These are phyloP conservation scores for Cyphomyrus plagiostoma DNA, from an alignment of 2,113 vertebrate genomes.

Conservation along the genomic window DNA sequence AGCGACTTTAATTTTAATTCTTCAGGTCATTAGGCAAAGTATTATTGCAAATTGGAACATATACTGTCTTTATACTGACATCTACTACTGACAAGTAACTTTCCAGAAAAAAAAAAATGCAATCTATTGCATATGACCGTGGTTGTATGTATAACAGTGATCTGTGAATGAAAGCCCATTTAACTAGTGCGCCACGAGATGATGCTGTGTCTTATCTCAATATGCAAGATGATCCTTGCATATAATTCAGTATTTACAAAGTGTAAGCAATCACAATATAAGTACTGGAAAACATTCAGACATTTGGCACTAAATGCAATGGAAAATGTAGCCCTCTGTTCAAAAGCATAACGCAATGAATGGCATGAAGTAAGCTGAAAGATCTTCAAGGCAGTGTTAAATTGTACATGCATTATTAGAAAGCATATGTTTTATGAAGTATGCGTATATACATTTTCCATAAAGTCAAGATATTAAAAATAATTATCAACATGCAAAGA, in stretches of 20 bases:
- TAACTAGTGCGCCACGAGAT: constrained; percentile 27
- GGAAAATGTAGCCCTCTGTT: not conserved
- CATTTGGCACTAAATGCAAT: not conserved
- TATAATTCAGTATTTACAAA: constrained; percentile 33
- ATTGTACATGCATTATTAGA: not conserved
- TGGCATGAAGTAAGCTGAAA: not conserved
- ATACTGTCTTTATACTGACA: not conserved
- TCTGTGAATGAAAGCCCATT: constrained; percentile 1
- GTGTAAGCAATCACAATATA: constrained; percentile 27
- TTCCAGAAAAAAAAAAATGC: not conserved
- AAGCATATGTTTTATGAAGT: not conserved
- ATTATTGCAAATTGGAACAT: not conserved
- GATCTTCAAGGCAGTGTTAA: not conserved
- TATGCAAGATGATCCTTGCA: constrained; percentile 44
- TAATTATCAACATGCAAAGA: not conserved
- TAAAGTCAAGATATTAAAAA: not conserved
- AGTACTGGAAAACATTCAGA: constrained; percentile 21
- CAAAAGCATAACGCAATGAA: not conserved
- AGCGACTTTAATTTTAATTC: not conserved
- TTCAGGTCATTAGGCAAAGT: constrained; percentile 2
- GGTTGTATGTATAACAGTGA: not conserved
- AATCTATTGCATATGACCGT: not conserved
- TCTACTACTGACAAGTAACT: not conserved
- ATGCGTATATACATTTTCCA: too few relatives aligned
- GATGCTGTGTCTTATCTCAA: constrained; percentile 42